These are phyloP conservation scores for Phortica magna DNA, from an alignment of 2,888 invertebrate genomes.

Conservation along the genomic window DNA sequence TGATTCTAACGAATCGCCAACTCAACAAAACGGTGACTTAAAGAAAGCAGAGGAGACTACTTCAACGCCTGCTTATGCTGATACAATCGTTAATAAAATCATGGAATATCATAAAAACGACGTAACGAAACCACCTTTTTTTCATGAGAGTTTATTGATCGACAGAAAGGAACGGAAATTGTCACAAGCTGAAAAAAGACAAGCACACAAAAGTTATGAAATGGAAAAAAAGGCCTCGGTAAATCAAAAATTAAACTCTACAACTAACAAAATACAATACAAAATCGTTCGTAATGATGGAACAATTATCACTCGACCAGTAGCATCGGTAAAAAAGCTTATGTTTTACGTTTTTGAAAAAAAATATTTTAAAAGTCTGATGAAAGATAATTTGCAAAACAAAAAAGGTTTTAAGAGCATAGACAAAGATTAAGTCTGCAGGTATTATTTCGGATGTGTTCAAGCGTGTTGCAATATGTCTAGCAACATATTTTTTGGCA, in stretches of 20 bases:
- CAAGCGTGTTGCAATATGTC: too few species aligned
- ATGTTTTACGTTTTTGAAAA: constrained; percentile 15
- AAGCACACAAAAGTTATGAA: constrained; percentile 95
- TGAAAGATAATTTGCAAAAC: too few species aligned
- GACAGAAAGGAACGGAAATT: constrained; percentile 97
- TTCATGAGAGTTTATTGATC: constrained; percentile 95
- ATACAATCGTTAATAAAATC: constrained; percentile 88
- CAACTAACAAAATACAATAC: constrained; percentile 80
- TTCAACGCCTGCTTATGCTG: constrained; percentile 80
- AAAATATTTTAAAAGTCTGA: constrained; percentile 10
- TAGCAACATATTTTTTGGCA: too few species aligned
- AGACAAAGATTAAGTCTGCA: too few species aligned
- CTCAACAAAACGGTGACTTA: background rate
- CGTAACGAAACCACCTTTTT: constrained; percentile 92
- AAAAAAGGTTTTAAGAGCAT: too few species aligned
- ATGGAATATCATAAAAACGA: constrained; percentile 82
- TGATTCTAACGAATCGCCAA: background rate
- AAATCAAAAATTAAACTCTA: constrained; percentile 80
- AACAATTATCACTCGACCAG: constrained; percentile 83
- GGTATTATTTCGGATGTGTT: too few species aligned
- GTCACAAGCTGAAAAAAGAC: constrained; percentile 93
- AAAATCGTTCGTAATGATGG: constrained; percentile 82
- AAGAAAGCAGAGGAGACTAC: constrained; percentile 44
- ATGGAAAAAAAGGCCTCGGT: constrained; percentile 92
- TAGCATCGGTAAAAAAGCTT: constrained; percentile 80